A percentile compares a stretch with the other conserved stretches of the same genome.
phyloP scores from a whole-genome alignment of 2,113 vertebrate genomes.

The Apaloderma vittatum region DNA sequence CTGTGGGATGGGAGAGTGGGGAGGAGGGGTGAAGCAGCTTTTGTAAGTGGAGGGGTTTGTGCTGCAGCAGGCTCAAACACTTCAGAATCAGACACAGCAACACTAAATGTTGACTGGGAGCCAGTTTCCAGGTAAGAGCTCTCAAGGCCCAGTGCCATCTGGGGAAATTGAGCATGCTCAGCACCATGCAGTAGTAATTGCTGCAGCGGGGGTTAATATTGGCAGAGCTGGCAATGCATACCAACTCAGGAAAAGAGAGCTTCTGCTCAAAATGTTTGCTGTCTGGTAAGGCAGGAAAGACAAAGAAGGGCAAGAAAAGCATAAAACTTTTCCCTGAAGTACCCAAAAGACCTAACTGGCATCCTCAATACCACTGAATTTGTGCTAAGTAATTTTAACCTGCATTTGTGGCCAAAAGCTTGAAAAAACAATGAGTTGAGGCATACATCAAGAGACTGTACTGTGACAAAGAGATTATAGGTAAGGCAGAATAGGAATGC shows the following conservation, averaged over 20 bases:
- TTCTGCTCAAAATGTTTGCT: background rate
- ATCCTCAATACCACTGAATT: background rate
- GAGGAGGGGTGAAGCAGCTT: background rate
- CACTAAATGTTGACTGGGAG: rapidly evolving
- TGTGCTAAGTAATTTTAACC: background rate
- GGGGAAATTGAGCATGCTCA: background rate
- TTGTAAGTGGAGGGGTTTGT: background rate
- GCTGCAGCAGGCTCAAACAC: rapidly evolving
- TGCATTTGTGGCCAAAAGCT: background rate
- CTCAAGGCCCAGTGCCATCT: background rate
- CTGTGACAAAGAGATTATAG: background rate
- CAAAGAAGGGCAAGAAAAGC: background rate
- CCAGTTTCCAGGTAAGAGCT: background rate
- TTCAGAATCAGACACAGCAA: background rate
- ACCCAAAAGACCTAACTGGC: background rate
- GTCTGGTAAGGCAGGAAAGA: background rate
- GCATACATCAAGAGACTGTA: background rate
- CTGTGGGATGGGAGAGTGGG: background rate
- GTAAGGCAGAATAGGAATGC: background rate
- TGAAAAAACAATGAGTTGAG: background rate
- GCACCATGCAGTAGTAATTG: background rate
- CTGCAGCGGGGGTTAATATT: background rate
- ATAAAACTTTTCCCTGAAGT: background rate
- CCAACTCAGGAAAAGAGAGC: background rate
- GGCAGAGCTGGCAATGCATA: background rate